Base-by-base conservation (phyloP, 1,140 invertebrate genomes). In the Sitodiplosis mosellana region DNA sequence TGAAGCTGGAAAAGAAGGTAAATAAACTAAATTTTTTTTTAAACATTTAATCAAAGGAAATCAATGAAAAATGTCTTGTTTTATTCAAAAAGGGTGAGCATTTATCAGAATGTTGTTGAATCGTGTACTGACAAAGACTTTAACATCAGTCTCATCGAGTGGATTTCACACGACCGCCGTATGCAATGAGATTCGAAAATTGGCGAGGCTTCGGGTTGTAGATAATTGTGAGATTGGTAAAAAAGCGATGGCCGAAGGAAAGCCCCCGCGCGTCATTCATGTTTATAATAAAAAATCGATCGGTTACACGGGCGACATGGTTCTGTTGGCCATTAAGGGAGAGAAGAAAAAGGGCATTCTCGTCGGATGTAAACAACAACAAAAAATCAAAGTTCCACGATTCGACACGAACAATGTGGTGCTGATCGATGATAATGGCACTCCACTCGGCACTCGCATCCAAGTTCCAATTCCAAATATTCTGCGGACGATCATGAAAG, bases 351-450 rank as follows among this genome's bases (percentile, higher is more conserved):
- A 92, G 66, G 95, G 81, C 2, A 87, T 93, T 50, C 71, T 99
- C 43, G 93, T 99, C 19, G 95, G 95, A 1, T 68, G 88, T 1
- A 91, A 90, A 60, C 80, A 89, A 59, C 77, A 75, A 48, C 87
- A 95, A 59, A 74, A 76, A 48, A 61, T 80, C 4, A 83, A 87
- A 63, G 71, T 93, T 33, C 94, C 94, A 0, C 84, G 82, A 58
- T 94, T 89, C 68, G 95, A 99, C 64, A 89, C 80, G 52, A 99
- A 99, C 60, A 99, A 99, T 68, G 63, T 98, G 49, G 93, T 99
- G 1, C 65, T 99, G 0, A 84, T 99, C 47, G 92, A 98, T 59
- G 91, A 98, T 55, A 87, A 80, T 65, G 92, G 91, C 53, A 83
- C 76, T 19, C 92, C 94, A 1, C 65, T 95, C 11, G 95, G 95